A percentile compares a stretch with the other conserved stretches of the same genome.
These are phyloP conservation scores for Cydia pomonella DNA, from an alignment of 1,140 invertebrate genomes.

Conservation along the genomic window DNA sequence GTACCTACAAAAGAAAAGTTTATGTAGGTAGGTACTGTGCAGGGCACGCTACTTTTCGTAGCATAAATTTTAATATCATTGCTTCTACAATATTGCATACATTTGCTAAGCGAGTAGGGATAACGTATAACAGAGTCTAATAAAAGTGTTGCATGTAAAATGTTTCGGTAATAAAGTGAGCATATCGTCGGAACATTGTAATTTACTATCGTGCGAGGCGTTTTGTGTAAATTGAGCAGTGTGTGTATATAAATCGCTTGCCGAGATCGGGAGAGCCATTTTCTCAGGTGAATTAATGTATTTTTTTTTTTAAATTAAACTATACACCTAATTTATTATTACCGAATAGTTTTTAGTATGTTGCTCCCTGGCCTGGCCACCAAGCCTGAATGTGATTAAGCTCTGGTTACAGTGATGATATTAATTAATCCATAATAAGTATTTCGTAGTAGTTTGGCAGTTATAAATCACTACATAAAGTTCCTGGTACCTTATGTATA, in stretches of 20 bases:
- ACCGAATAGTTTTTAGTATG: too few relatives aligned
- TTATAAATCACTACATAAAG: too few relatives aligned
- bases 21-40: background rate
- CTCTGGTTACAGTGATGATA: too few relatives aligned
- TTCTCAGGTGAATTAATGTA: background rate
- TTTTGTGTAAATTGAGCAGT: slow-evolving; percentile 15
- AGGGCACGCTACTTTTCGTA: background rate
- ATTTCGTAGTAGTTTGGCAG: too few relatives aligned
- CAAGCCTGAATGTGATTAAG: too few relatives aligned
- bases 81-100: slow-evolving; percentile 18
- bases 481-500: too few relatives aligned
- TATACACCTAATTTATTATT: too few relatives aligned
- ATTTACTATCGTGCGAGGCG: slow-evolving; percentile 11
- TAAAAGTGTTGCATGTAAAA: slow-evolving; percentile 32
- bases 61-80: slow-evolving; percentile 30
- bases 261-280: background rate
- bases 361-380: too few relatives aligned
- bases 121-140: slow-evolving; percentile 20
- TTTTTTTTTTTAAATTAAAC: too few relatives aligned
- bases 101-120: slow-evolving; percentile 2
- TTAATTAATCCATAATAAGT: too few relatives aligned
- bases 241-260: background rate
- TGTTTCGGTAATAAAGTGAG: slow-evolving; percentile 29
- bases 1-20: background rate
- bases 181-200: slow-evolving; percentile 31